These are phyloP conservation scores for Andrena camellia DNA, from an alignment of 2,888 invertebrate genomes.

Conservation along the genomic window DNA sequence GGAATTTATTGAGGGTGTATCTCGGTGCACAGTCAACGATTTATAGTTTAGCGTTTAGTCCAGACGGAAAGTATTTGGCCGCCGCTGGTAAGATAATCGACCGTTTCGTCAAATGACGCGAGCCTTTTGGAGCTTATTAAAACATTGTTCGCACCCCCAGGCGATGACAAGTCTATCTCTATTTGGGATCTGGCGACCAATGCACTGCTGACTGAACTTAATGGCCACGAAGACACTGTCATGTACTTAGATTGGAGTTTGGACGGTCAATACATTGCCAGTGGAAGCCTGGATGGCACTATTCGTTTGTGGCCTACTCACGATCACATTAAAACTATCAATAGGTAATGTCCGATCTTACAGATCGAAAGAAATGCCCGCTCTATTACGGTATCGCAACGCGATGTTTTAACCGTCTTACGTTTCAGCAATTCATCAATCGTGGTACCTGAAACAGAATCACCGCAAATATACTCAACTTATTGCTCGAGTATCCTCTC, in stretches of 20 bases:
- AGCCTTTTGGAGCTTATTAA: not conserved
- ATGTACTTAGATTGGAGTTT: slow-evolving; percentile 84
- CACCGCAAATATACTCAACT: slow-evolving; percentile 80
- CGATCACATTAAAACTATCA: slow-evolving; percentile 77
- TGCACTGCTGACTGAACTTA: slow-evolving; percentile 80
- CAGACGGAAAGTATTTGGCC: slow-evolving; percentile 93
- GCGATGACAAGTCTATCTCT: slow-evolving; percentile 81
- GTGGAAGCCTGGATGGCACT: slow-evolving; percentile 82
- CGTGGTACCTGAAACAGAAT: slow-evolving; percentile 67
- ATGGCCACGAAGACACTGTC: slow-evolving; percentile 82
- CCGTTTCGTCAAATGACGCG: not conserved
- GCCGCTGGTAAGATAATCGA: slow-evolving; percentile 89
- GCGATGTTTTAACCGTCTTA: not conserved
- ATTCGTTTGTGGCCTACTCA: slow-evolving; percentile 82
- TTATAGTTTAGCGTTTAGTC: slow-evolving; percentile 92
- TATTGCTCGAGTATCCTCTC: slow-evolving; percentile 83
- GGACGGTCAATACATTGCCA: slow-evolving; percentile 83
- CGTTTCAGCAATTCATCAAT: slow-evolving; percentile 77
- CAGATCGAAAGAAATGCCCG: not conserved
- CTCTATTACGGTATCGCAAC: not conserved
- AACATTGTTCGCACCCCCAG: slow-evolving; percentile 55
- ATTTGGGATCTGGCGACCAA: slow-evolving; percentile 84
- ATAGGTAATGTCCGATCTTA: slow-evolving; percentile 69
- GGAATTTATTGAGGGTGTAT: slow-evolving; percentile 92
- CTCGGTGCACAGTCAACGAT: slow-evolving; percentile 92